Evolutionary conservation across 2,888 invertebrate species (phyloP).

Genomic region (Drosophila conformis): DNA sequence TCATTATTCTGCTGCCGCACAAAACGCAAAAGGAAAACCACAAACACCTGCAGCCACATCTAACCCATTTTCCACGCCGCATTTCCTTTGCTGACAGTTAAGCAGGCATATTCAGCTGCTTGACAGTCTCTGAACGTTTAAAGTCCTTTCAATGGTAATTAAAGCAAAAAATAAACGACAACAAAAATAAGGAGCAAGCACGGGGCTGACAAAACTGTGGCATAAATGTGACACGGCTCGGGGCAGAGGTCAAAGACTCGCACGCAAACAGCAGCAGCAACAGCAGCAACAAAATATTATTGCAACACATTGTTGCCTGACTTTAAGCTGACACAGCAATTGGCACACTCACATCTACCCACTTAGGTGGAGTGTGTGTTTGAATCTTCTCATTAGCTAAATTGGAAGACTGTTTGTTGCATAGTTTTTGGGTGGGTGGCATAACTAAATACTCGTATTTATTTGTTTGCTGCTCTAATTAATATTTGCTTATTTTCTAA

Average conservation of each 20-base stretch:
- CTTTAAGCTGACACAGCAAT: conserved; percentile 10
- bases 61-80: conserved; percentile 61
- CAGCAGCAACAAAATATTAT: neutral
- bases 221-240: conserved; percentile 31
- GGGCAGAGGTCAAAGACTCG: conserved; percentile 51
- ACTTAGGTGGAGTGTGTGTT: conserved; percentile 16
- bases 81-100: conserved; percentile 47
- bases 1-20: conserved; percentile 26
- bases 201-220: conserved; percentile 31
- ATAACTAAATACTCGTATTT: conserved; percentile 21
- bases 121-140: conserved; percentile 32
- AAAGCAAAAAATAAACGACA: conserved; percentile 27
- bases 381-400: conserved; percentile 13
- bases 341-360: neutral
- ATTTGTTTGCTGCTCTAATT: conserved; percentile 31
- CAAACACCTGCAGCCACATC: conserved; percentile 62
- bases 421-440: conserved; percentile 34
- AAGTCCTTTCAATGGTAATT: conserved; percentile 64
- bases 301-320: conserved; percentile 30
- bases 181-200: neutral
- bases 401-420: conserved; percentile 26
- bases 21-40: conserved; percentile 21
- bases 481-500: conserved; percentile 36
- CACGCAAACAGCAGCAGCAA: conserved; percentile 15
- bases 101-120: conserved; percentile 23